These are phyloP conservation scores for Drosophila kambysellisi DNA, from an alignment of 2,888 invertebrate species.

Conservation along the genomic window DNA sequence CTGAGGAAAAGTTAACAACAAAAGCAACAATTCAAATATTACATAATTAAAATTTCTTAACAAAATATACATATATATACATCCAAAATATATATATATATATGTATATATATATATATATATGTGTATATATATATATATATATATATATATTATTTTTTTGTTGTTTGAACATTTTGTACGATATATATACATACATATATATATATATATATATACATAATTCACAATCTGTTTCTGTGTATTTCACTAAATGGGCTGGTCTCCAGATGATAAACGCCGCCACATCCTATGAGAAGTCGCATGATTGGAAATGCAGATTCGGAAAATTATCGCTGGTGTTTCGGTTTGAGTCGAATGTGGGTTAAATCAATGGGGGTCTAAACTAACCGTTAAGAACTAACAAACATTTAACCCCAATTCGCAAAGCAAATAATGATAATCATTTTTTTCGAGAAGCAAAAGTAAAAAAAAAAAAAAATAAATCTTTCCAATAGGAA, in stretches of 20 bases:
- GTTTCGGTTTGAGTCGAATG: background rate
- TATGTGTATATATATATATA: background rate
- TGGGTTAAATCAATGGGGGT: background rate
- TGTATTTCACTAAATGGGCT: conserved; percentile 15
- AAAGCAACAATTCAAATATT: conserved; percentile 41
- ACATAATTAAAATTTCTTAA: conserved; percentile 42
- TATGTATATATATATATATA: conserved; percentile 33
- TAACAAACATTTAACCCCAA: background rate
- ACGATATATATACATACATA: conserved; percentile 10
- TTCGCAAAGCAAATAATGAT: background rate
- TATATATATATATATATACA: background rate
- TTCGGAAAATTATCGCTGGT: background rate
- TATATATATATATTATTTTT: conserved; percentile 34
- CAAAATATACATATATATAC: conserved; percentile 49
- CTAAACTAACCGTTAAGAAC: background rate
- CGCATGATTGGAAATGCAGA: background rate
- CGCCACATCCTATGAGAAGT: background rate
- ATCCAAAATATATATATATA: conserved; percentile 24
- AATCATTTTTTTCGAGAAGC: background rate
- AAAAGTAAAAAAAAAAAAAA: background rate
- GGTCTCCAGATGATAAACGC: background rate
- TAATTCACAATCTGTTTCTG: conserved; percentile 17
- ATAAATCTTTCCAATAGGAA: background rate
- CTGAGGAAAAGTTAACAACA: conserved; percentile 24
- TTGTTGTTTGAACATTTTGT: conserved; percentile 45